Evolutionary conservation across 1,140 invertebrate genomes (phyloP), one percentile per base, ranked within the genome.

Genomic region (Probaryconus sp.): DNA sequence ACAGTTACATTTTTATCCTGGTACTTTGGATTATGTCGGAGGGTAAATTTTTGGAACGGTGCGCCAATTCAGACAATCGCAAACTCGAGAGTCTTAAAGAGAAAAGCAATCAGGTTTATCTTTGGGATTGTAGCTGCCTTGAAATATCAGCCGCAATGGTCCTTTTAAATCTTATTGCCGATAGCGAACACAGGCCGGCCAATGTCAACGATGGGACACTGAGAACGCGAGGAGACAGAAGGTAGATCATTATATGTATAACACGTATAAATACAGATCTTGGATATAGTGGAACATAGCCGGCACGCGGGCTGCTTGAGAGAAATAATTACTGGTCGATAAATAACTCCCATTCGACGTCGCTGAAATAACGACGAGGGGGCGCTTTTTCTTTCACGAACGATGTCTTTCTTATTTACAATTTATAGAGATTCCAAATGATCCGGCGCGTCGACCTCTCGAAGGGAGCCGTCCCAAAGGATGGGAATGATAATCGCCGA

Each of bases 161-260:
- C 51, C 43, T 51, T 67, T 73, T 67, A 73, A 61, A 67, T 67
- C 61, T 61, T 55, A 42, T 20, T 45, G 45, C 48, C 55, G 61
- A 73, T 73, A 73, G 13, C 40, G 58, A 60, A 67, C 69, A 65
- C 61, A 53, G 42, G 0, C 61, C 48, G 48, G 55, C 61, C 45
- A 56, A 55, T 61, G 70, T 67, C 55, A 56, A 58, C 51, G 48
- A 51, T 17, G 40, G 47, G 50, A 58, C 40, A 67, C 45, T 16
- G 13, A 11, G 50, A 48, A 9, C 37, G 17, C 47, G 21, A 65
- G 37, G 55, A 21, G 68, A 63, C 68, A 58, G 68, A 71, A 71
- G 68, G 58, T 60, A 56, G 70, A 61, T 73, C 70, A 73, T 73
- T 73, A 61, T 73, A 67, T 50, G 61, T 47, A 67, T 56, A 67